Base-by-base conservation (phyloP, 2,797 vertebrate genomes). In the Poeciliopsis paucimaculata region DNA sequence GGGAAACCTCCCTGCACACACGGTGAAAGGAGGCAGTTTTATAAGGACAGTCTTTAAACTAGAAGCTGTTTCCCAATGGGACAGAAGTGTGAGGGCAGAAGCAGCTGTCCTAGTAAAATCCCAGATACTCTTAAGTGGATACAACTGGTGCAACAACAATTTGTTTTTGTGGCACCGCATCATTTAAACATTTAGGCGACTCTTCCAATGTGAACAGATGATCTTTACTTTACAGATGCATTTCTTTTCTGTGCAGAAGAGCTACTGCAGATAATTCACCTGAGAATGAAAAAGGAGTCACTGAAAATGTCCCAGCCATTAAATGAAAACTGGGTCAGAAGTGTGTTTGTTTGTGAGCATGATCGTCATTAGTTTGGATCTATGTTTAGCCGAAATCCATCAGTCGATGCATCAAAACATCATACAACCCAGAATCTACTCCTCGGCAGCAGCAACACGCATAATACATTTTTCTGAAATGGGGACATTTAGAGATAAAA, bases 1-100 rank as follows among this genome's bases (percentile, higher is more conserved):
- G 98, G 82, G 97, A 94, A 87, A 98, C 98, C 92, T 99, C 98
- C 95, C 98, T 99, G 95, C 11, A 73, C 36, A 81, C 45, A 87
- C 11, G 34, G 18, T 6, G n/a, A 11, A 53, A 75, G 34, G 43
- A 15, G 3, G 20, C 0, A 12, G 26, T 23, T 2, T 84, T 66
- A 82, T 55, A 10, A 72, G 6, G 73, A 82, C n/a, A 43, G 46
- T 68, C 15, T 73, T 72, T 5, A 71, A 80, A 57, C 39, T 8
- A 28, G 1, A 51, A 9, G 13, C n/a, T 23, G 71, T 80, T 80
- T 41, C 28, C 49, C 43, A 68, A 45, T 34, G 2, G n/a, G 71
- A 80, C 76, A 43, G 73, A 82, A 36, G 57, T 82, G 75, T 81
- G 70, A 76, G 80, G 43, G 1, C 23, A 80, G 51, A 75, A 73